A percentile compares a stretch with the other conserved stretches of the same genome.
These are phyloP conservation scores for Lytechinus variegatus DNA, from an alignment of 35 echinoderm and acorn worm genomes.

Conservation along the genomic window DNA sequence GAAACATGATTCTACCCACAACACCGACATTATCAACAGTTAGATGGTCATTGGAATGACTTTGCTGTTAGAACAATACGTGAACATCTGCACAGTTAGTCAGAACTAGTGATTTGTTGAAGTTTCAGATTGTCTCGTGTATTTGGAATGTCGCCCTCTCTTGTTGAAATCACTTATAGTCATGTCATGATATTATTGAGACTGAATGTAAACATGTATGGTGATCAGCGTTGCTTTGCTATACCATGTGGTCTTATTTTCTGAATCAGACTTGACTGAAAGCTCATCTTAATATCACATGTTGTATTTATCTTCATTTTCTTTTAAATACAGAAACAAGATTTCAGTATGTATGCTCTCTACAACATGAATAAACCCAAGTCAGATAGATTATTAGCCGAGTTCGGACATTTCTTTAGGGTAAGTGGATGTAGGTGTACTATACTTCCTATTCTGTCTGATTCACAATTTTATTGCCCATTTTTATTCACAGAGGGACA, in stretches of 20 bases:
- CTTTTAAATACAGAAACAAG: conserved; percentile 73
- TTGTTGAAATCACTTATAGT: not conserved
- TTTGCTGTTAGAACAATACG: no score
- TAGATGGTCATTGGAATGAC: no score
- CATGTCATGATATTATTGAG: not conserved
- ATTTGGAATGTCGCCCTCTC: not conserved
- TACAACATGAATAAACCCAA: conserved; percentile 98
- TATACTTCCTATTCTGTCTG: not conserved
- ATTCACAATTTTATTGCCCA: not conserved
- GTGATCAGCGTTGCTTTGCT: no score
- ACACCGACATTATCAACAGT: no score
- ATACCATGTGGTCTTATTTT: not conserved
- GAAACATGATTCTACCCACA: no score
- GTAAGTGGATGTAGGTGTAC: conserved; percentile 50
- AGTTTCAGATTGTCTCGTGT: no score
- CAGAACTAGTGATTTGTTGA: no score
- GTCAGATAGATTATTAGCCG: conserved; percentile 78
- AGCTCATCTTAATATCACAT: not conserved
- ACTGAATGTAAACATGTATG: no score
- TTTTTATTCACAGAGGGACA: no score
- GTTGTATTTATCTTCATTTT: not conserved
- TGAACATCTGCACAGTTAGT: no score
- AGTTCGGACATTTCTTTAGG: conserved; percentile 84
- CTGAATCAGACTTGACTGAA: not conserved
- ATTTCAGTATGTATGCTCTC: conserved; percentile 82